Percentiles rank a stretch among this genome's conserved stretches.
Evolutionary conservation across 2,797 vertebrate genomes (phyloP).

Genomic region (Schizopygopsis pylzovi): DNA sequence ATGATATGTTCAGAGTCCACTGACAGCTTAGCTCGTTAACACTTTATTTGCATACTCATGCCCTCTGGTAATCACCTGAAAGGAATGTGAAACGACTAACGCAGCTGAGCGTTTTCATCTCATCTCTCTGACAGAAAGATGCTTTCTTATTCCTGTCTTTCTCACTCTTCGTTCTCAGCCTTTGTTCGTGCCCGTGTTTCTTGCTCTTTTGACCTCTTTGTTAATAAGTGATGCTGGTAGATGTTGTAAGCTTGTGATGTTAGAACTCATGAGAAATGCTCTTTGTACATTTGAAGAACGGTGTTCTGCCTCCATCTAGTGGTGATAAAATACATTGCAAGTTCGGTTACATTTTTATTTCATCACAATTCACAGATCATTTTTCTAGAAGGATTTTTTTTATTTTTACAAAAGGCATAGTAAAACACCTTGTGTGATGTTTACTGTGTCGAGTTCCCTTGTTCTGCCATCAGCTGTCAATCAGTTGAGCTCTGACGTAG

Average conservation of each 20-base stretch:
- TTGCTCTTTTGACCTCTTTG: conserved; percentile 56
- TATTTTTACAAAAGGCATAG: too few relatives aligned
- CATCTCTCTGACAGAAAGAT: conserved; percentile 66
- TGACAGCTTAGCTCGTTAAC: conserved; percentile 56
- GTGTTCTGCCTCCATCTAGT: conserved; percentile 70
- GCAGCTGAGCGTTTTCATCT: conserved; percentile 58
- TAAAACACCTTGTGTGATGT: neutral
- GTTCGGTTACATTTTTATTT: neutral
- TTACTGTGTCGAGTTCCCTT: neutral
- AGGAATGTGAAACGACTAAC: conserved; percentile 63
- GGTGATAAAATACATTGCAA: conserved; percentile 50
- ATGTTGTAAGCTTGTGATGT: conserved; percentile 23
- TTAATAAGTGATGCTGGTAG: conserved; percentile 32
- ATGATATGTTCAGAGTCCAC: conserved; percentile 17
- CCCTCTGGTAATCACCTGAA: conserved; percentile 66
- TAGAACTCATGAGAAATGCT: neutral
- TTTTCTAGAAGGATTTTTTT: neutral
- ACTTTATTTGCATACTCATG: conserved; percentile 58
- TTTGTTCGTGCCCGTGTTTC: conserved; percentile 40
- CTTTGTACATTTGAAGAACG: neutral
- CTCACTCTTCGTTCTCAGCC: neutral
- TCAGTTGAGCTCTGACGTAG: neutral
- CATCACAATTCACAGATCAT: neutral
- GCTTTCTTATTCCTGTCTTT: conserved; percentile 35
- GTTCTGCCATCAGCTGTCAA: neutral